Conservation (phyloP, 2,888 invertebrate species). For the Drosophila leonis region DNA sequence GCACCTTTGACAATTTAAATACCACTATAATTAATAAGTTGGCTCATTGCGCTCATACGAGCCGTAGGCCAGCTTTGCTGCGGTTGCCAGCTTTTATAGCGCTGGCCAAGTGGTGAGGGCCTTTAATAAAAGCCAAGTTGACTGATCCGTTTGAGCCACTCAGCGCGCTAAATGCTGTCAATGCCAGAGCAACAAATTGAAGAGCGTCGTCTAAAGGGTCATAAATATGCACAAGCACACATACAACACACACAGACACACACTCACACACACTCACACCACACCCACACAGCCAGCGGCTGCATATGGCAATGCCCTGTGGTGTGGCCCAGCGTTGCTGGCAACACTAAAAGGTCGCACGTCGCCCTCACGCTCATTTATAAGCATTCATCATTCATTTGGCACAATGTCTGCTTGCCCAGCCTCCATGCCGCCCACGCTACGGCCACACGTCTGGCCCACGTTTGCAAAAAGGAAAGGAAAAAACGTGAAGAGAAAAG, state of each 20-base stretch:
- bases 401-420: constrained; percentile 47
- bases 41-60: constrained; percentile 33
- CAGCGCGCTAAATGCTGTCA: constrained; percentile 49
- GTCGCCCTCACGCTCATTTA: constrained; percentile 66
- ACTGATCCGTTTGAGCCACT: constrained; percentile 48
- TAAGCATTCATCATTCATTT: constrained; percentile 77
- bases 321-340: constrained; percentile 34
- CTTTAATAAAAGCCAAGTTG: constrained; percentile 38
- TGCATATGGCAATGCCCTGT: constrained; percentile 42
- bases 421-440: background rate
- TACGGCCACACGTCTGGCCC: constrained; percentile 3
- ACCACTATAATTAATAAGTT: constrained; percentile 51
- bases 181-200: constrained; percentile 55
- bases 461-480: background rate
- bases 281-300: background rate
- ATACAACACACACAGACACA: constrained; percentile 7
- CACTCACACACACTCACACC: constrained; percentile 8
- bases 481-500: background rate
- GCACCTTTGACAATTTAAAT: constrained; percentile 49
- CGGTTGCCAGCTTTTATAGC: constrained; percentile 16
- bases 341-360: constrained; percentile 68
- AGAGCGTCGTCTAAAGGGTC: constrained; percentile 50
- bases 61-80: constrained; percentile 30
- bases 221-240: constrained; percentile 56
- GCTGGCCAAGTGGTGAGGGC: background rate